Evolutionary conservation across 2,113 vertebrate genomes (phyloP), one percentile per base, ranked within the genome.

Genomic region (Planiliza haematocheilus): DNA sequence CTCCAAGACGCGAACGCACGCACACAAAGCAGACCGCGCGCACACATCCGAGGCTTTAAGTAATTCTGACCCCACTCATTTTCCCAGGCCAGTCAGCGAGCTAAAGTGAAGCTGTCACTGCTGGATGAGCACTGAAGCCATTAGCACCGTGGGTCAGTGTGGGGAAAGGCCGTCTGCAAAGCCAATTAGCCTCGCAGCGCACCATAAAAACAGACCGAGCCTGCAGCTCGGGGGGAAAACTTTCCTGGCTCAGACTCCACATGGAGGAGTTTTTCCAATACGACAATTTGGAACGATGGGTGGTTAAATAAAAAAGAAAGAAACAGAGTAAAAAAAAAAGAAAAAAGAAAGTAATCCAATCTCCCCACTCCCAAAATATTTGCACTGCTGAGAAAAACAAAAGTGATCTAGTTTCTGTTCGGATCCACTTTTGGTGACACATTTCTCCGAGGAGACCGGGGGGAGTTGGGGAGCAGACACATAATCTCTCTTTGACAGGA

Each of bases 161-260:
- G 59, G 82, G 81, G 62, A 87, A 88, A 86, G 75, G 79, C 74
- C 42, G 73, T 91, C 91, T 93, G 91, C 82, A 87, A 92, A 92
- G 89, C 91, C 86, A 93, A 90, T 91, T 91, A 92, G 85, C 81
- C 67, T 85, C 90, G 77, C 45, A 2, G 71, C 66, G 52, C 80
- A 63, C 77, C 74, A 79, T 85, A 85, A 87, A 92, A 91, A 79
- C 82, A 89, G 87, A 77, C 81, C 8, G 2, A 57, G 70, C 49
- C 74, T 84, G 73, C 74, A 70, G 71, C 82, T 71, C 67, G 1
- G 49, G 65, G 71, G 59, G 52, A 76, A 74, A 79, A 86, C 76
- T 92, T 92, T 91, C 89, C 91, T 91, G 90, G 87, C 90, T 56
- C 38, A 0, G 11, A 2, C 30, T 79, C n/a, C 59, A 73, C 36